Conservation (phyloP, 2,888 invertebrate species). For the Ectobius pallidus region DNA sequence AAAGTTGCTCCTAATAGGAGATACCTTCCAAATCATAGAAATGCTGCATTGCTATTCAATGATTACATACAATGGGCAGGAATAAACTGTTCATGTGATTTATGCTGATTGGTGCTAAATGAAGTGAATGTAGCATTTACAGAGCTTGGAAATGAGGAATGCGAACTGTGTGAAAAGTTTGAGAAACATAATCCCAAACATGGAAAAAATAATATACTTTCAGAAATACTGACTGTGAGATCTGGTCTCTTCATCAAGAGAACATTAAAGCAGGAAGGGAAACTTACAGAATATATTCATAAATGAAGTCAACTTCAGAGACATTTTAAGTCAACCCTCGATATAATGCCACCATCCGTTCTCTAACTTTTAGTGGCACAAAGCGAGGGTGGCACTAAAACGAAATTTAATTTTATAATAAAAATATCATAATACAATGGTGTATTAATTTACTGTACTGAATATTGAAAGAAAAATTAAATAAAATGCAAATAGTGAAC, state of each 20-base stretch:
- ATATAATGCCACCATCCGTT: no score
- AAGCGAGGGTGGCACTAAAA: no score
- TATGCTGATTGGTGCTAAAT: not conserved
- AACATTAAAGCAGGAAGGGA: not conserved
- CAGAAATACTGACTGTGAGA: not conserved
- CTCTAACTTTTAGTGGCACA: not conserved
- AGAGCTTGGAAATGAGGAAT: not conserved
- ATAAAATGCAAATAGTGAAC: no score
- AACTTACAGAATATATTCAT: not conserved
- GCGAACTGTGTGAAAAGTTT: not conserved
- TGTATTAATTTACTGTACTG: no score
- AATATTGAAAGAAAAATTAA: no score
- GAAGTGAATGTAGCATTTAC: not conserved
- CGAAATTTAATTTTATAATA: no score
- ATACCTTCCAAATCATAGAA: not conserved
- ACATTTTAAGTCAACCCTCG: not conserved
- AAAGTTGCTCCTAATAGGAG: not conserved
- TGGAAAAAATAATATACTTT: not conserved
- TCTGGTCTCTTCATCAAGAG: not conserved
- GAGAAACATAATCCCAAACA: not conserved
- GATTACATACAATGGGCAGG: not conserved
- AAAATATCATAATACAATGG: no score
- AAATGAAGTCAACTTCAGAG: not conserved
- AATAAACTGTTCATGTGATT: not conserved
- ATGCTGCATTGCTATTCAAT: no score